A percentile compares a stretch with the other conserved stretches of the same genome.
These are phyloP conservation scores for Antheraea pernyi DNA, from an alignment of 1,140 invertebrate species.

Conservation along the genomic window DNA sequence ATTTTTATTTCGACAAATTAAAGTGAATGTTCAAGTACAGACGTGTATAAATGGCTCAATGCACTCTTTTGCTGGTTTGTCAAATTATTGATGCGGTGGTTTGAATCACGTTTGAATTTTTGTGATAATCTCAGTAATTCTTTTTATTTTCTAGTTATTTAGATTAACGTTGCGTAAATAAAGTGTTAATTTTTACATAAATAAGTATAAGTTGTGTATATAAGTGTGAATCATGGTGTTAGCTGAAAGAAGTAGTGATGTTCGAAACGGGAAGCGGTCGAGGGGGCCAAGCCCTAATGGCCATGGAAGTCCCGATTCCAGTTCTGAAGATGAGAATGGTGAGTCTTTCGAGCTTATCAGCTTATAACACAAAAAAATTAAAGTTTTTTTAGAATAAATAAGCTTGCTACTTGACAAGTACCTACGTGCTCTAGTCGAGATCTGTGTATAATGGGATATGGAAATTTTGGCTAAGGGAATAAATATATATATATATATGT, in stretches of 20 bases:
- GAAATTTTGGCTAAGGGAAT: constrained; percentile 1
- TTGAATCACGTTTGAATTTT: constrained; percentile 78
- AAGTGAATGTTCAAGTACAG: constrained; percentile 70
- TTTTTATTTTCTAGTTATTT: constrained; percentile 37
- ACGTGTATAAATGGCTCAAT: constrained; percentile 53
- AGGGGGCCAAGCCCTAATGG: constrained; percentile 93
- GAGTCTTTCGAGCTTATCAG: constrained; percentile 28
- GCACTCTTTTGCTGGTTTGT: constrained; percentile 55
- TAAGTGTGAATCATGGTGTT: constrained; percentile 86
- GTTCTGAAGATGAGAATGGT: constrained; percentile 91
- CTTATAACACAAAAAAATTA: neutral
- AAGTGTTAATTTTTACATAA: constrained; percentile 40
- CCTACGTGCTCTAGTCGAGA: neutral
- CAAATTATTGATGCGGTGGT: constrained; percentile 78
- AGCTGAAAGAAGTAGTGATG: constrained; percentile 90
- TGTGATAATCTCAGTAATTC: constrained; percentile 64
- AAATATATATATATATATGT: neutral
- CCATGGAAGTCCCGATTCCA: constrained; percentile 87
- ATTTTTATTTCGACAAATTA: constrained; percentile 11
- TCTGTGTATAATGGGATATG: constrained; percentile 5
- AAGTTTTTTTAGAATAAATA: neutral
- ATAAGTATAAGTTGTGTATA: constrained; percentile 29
- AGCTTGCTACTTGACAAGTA: constrained; percentile 25
- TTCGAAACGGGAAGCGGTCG: constrained; percentile 91
- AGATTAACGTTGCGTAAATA: constrained; percentile 42